Evolutionary conservation across 1,140 invertebrate genomes (phyloP).

Genomic region (Drosophila navojoa): DNA sequence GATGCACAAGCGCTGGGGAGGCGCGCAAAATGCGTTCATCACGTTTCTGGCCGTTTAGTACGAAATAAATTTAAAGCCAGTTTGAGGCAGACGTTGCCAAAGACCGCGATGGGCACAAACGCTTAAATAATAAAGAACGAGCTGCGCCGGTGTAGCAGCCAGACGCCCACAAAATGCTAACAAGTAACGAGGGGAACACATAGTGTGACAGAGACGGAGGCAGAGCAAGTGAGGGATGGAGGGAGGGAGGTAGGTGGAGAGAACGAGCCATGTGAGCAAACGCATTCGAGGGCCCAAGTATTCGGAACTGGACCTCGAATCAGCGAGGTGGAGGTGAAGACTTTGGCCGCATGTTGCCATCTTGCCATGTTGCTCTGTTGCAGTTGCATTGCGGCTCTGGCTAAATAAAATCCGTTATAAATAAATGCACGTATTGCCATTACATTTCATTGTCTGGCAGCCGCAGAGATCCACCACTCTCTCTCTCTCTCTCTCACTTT

Average conservation of each 20-base stretch:
- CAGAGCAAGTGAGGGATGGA: background rate
- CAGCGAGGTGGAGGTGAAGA: no score
- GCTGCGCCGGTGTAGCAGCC: slow-evolving; percentile 19
- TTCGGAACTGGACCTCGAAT: slow-evolving; percentile 9
- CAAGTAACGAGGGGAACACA: slow-evolving; percentile 52
- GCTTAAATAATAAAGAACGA: slow-evolving; percentile 39
- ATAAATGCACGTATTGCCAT: slow-evolving; percentile 77
- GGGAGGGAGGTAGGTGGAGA: background rate
- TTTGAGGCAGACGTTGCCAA: slow-evolving; percentile 15
- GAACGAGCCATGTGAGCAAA: slow-evolving; percentile 7
- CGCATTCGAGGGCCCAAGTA: slow-evolving; percentile 18
- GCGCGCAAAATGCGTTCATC: slow-evolving; percentile 72
- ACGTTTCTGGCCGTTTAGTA: slow-evolving; percentile 62
- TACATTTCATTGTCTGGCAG: slow-evolving; percentile 70
- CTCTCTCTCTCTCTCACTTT: background rate
- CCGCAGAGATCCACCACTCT: slow-evolving; percentile 1
- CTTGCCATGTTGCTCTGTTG: background rate
- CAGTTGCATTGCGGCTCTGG: slow-evolving; percentile 26
- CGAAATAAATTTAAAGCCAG: slow-evolving; percentile 61
- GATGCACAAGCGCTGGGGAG: slow-evolving; percentile 6
- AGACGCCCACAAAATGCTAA: slow-evolving; percentile 73
- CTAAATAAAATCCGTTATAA: slow-evolving; percentile 63
- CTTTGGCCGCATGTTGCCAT: slow-evolving; percentile 12
- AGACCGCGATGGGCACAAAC: slow-evolving; percentile 19
- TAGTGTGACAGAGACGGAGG: background rate